Conservation (phyloP, 1,140 invertebrate genomes). For the Drosophila carrolli region DNA sequence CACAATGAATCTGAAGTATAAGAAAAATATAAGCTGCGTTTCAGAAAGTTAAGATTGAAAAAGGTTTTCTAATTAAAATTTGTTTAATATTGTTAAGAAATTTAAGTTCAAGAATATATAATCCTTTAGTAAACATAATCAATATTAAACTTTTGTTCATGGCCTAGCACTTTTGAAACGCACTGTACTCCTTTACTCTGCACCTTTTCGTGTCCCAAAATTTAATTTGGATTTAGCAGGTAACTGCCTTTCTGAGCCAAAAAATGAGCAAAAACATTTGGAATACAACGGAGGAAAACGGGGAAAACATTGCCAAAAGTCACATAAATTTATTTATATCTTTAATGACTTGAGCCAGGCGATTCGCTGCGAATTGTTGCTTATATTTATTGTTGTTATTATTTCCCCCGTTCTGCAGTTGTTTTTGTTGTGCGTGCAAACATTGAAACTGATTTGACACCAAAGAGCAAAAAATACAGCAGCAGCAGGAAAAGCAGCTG, state of each 20-base stretch:
- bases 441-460: constrained; percentile 79
- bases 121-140: no score
- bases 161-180: no score
- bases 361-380: constrained; percentile 71
- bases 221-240: constrained; percentile 33
- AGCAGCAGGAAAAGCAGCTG: constrained; percentile 12
- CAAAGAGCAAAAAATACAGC: constrained; percentile 46
- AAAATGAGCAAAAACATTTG: constrained; percentile 2
- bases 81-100: no score
- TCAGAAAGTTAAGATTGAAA: constrained; percentile 12
- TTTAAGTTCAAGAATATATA: no score
- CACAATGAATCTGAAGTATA: constrained; percentile 25
- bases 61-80: not conserved
- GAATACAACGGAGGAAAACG: not conserved
- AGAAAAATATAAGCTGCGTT: constrained; percentile 31
- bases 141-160: no score
- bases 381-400: constrained; percentile 38
- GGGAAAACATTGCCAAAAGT: constrained; percentile 69
- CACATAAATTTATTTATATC: constrained; percentile 84
- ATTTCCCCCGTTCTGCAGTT: constrained; percentile 13
- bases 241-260: not conserved
- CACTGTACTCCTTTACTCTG: not conserved
- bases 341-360: constrained; percentile 82
- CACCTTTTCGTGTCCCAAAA: constrained; percentile 30
- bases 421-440: constrained; percentile 64